Evolutionary conservation across 2,113 vertebrate genomes (phyloP).

Genomic region (Scalopus aquaticus): DNA sequence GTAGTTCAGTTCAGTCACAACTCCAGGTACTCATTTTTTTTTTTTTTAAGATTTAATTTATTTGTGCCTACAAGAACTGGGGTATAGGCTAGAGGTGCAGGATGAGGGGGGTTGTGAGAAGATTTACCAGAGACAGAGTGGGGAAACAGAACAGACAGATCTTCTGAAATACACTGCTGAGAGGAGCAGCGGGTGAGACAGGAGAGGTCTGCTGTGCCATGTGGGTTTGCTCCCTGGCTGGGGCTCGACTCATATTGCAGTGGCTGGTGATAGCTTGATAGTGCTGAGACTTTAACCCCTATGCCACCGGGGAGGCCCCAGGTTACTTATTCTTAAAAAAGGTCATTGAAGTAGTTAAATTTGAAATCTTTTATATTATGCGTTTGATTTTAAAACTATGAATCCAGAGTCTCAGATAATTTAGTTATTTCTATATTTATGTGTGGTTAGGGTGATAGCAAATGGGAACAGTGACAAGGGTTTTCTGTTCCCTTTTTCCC

Average conservation of each 20-base stretch:
- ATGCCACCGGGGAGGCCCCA: neutral
- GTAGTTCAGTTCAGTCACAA: neutral
- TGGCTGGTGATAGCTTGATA: no score
- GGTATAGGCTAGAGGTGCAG: no score
- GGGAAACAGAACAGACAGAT: no score
- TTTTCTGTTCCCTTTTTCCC: neutral
- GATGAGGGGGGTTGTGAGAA: no score
- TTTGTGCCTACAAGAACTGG: neutral
- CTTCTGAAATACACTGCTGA: no score
- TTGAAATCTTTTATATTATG: slow-evolving; percentile 15
- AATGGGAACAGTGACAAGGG: neutral
- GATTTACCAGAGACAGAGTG: no score
- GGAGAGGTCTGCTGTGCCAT: no score
- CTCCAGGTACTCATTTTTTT: neutral
- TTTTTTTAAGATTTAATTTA: neutral
- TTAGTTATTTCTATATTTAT: neutral
- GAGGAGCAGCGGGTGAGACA: no score
- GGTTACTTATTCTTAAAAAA: neutral
- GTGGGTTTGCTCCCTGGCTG: no score
- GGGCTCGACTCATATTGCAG: no score
- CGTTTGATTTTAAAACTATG: slow-evolving; percentile 45
- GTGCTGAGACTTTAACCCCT: no score
- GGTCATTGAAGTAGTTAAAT: neutral
- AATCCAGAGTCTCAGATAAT: neutral
- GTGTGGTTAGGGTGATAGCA: neutral